Evolutionary conservation across 2,888 invertebrate species (phyloP).

Genomic region (Volucella zonaria): DNA sequence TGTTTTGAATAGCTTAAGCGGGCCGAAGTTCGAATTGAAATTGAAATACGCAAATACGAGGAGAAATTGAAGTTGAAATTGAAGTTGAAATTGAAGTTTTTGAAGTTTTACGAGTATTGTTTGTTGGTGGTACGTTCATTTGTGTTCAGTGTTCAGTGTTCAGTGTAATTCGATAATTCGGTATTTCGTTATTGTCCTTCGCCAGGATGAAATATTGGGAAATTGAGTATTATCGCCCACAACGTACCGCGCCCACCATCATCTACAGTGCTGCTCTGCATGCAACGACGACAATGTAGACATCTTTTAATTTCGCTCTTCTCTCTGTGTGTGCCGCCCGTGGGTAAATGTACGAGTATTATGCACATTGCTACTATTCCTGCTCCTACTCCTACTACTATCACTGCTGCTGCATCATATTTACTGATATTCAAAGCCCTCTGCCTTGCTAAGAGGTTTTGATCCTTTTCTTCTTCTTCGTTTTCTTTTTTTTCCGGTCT

Average conservation of each 20-base stretch:
- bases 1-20: slow-evolving; percentile 46
- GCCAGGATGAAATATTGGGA: slow-evolving; percentile 64
- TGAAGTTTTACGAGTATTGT: slow-evolving; percentile 2
- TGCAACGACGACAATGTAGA: slow-evolving; percentile 67
- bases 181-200: slow-evolving; percentile 37
- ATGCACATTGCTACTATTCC: slow-evolving; percentile 52
- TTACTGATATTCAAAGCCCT: slow-evolving; percentile 60
- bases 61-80: too few species aligned
- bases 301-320: slow-evolving; percentile 40
- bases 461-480: slow-evolving; percentile 14
- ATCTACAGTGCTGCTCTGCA: slow-evolving; percentile 42
- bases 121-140: slow-evolving; percentile 13
- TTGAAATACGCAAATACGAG: too few species aligned
- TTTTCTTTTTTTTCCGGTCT: slow-evolving; percentile 4
- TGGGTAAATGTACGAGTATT: slow-evolving; percentile 52
- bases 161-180: neutral
- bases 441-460: slow-evolving; percentile 60
- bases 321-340: slow-evolving; percentile 41
- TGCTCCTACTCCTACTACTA: too few species aligned
- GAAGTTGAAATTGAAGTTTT: too few species aligned
- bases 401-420: slow-evolving; percentile 28
- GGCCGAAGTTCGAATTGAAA: neutral
- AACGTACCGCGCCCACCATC: slow-evolving; percentile 59
- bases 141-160: neutral
- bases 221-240: slow-evolving; percentile 59